Evolutionary conservation across 2,797 vertebrate genomes (phyloP).

Genomic region (Enoplosus armatus): DNA sequence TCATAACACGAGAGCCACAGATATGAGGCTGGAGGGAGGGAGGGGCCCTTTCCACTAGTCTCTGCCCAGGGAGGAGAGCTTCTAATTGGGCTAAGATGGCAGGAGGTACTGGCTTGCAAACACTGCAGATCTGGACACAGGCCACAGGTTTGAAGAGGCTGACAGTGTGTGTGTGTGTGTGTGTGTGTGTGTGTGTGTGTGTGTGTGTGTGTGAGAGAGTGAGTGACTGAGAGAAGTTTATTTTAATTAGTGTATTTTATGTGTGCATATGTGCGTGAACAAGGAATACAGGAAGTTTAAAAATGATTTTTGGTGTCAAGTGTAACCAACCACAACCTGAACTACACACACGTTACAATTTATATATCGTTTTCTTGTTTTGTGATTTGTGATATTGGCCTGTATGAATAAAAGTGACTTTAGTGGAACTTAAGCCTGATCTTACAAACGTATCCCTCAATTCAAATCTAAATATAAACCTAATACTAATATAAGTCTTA

Average conservation of each 20-base stretch:
- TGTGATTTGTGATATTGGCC: no score
- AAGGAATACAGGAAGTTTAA: background rate
- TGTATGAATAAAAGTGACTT: no score
- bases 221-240: no score
- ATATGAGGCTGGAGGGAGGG: conserved; percentile 43
- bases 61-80: conserved; percentile 62
- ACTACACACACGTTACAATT: background rate
- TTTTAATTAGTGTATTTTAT: conserved; percentile 4
- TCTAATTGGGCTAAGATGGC: conserved; percentile 80
- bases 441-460: background rate
- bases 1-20: conserved; percentile 65
- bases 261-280: background rate
- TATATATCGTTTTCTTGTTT: no score
- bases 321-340: background rate
- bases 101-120: conserved; percentile 67
- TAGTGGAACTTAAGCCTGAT: background rate
- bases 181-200: background rate
- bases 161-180: conserved; percentile 34
- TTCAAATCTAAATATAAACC: background rate
- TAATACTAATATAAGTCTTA: background rate
- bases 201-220: background rate
- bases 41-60: conserved; percentile 42
- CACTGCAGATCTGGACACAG: conserved; percentile 70
- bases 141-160: conserved; percentile 67
- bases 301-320: background rate